These are phyloP conservation scores for Anguilla pacifica DNA, from an alignment of 2,797 vertebrate genomes.

Conservation along the genomic window DNA sequence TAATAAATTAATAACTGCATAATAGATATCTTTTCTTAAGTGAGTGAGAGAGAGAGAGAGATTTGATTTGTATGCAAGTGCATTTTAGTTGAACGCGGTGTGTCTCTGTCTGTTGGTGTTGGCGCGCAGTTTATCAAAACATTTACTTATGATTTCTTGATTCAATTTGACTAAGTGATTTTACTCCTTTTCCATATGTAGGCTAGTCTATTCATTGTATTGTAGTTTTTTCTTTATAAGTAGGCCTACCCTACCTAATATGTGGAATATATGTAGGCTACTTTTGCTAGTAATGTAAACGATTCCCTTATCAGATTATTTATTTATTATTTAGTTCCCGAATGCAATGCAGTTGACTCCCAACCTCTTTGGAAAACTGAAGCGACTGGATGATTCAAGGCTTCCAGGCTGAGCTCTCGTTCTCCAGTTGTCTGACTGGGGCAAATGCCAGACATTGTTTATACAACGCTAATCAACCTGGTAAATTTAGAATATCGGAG, in stretches of 20 bases:
- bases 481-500: constrained; percentile 78
- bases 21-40: neutral
- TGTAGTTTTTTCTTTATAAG: neutral
- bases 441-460: constrained; percentile 75
- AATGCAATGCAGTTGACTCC: constrained; percentile 3
- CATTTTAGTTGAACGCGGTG: no score
- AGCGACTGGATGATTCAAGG: constrained; percentile 64
- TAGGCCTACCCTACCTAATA: neutral
- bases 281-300: neutral
- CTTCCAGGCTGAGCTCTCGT: constrained; percentile 59
- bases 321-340: neutral
- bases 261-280: neutral
- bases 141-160: neutral
- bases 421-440: constrained; percentile 57
- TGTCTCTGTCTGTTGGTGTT: constrained; percentile 12
- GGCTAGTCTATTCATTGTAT: neutral
- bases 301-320: neutral
- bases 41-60: neutral
- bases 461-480: constrained; percentile 78
- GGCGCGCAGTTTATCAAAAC: neutral
- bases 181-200: neutral
- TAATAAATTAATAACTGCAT: neutral
- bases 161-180: neutral
- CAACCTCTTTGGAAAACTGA: constrained; percentile 64
- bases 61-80: neutral